Evolutionary conservation across 2,113 vertebrate genomes (phyloP).

Genomic region (Poeciliopsis retropinna): DNA sequence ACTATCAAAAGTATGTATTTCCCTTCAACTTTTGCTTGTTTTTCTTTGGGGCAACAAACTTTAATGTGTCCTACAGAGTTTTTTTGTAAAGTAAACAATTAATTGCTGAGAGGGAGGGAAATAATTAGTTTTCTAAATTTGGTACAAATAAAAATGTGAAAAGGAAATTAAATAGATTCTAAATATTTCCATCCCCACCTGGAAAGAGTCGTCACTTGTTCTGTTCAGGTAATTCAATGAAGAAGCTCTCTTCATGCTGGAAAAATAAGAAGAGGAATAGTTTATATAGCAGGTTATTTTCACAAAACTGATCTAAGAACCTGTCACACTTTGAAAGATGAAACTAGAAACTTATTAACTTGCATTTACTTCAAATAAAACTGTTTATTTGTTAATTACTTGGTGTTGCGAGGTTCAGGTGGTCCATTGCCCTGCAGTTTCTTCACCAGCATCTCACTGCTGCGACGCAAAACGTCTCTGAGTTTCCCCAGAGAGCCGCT

Average conservation of each 20-base stretch:
- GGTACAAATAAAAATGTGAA: not conserved
- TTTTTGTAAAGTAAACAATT: not conserved
- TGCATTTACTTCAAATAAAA: not conserved
- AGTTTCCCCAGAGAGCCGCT: slow-evolving; percentile 93
- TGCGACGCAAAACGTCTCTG: slow-evolving; percentile 90
- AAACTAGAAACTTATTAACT: not conserved
- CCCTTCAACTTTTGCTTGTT: not conserved
- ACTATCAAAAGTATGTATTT: not conserved
- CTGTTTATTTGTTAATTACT: slow-evolving; percentile 64
- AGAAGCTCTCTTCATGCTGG: slow-evolving; percentile 94
- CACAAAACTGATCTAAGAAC: not conserved
- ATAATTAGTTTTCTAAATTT: not conserved
- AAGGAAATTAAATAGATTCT: not conserved
- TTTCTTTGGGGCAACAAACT: not conserved
- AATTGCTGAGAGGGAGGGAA: not conserved
- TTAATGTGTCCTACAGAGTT: not conserved
- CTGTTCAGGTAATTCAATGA: slow-evolving; percentile 94
- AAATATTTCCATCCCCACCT: slow-evolving; percentile 79
- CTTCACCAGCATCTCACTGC: slow-evolving; percentile 96
- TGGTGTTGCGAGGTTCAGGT: slow-evolving; percentile 84
- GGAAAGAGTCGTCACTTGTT: slow-evolving; percentile 84
- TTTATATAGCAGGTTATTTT: not conserved
- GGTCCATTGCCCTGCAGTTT: slow-evolving; percentile 92
- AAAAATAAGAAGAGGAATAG: not conserved
- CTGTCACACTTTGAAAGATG: not conserved